These are phyloP conservation scores for Pampusana beccarii DNA, from an alignment of 2,113 vertebrate species.

Conservation along the genomic window DNA sequence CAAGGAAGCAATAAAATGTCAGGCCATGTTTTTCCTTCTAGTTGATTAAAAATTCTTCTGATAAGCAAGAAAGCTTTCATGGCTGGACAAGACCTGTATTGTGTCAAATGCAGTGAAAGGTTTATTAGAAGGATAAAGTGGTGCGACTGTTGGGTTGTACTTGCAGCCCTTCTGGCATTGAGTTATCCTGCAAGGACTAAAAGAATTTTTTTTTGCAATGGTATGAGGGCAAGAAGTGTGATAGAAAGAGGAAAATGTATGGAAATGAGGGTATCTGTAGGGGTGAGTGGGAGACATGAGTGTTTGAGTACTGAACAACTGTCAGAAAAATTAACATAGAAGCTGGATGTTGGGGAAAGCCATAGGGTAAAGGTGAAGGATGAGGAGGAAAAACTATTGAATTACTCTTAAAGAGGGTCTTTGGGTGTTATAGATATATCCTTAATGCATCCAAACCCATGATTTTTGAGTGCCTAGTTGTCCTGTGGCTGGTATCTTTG, in stretches of 20 bases:
- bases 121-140: background rate
- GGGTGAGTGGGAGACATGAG: background rate
- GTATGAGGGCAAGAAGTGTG: background rate
- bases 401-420: background rate
- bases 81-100: slow-evolving; percentile 41
- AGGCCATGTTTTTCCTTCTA: background rate
- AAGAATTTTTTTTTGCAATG: background rate
- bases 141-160: background rate
- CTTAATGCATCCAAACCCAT: background rate
- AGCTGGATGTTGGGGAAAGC: background rate
- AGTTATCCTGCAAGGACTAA: background rate
- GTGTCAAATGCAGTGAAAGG: slow-evolving; percentile 52
- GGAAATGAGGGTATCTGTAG: background rate
- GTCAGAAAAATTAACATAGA: background rate
- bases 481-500: background rate
- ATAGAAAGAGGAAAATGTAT: background rate
- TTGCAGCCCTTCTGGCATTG: slow-evolving; percentile 8
- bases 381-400: background rate
- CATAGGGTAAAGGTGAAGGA: background rate
- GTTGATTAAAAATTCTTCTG: slow-evolving; percentile 45
- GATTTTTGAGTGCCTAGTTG: background rate
- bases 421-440: background rate
- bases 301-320: background rate
- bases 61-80: slow-evolving; percentile 60
- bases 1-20: slow-evolving; percentile 52